Percentiles rank a stretch among this genome's conserved stretches.
phyloP scores from a whole-genome alignment of 2,888 invertebrate species.

The Biston betularia region DNA sequence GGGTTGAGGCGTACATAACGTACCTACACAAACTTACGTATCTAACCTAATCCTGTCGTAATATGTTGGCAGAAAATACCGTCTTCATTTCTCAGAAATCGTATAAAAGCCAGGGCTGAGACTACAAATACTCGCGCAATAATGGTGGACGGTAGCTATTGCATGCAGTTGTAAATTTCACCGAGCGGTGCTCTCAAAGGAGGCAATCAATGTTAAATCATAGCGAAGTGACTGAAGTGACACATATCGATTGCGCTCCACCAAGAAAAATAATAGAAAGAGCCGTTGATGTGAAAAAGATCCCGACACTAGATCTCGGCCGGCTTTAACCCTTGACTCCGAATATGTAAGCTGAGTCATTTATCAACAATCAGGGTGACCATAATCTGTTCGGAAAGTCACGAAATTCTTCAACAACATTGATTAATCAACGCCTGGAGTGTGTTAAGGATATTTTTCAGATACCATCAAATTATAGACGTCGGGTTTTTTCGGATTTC shows the following conservation, averaged over 20 bases:
- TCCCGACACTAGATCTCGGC: conserved; percentile 75
- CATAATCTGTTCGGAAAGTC: conserved; percentile 54
- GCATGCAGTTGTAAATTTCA: conserved; percentile 74
- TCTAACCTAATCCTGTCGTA: conserved; percentile 63
- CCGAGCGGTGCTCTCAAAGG: conserved; percentile 69
- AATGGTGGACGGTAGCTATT: conserved; percentile 68
- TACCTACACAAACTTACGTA: conserved; percentile 29
- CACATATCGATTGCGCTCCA: conserved; percentile 64
- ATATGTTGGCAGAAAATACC: conserved; percentile 61
- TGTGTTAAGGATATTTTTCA: conserved; percentile 41
- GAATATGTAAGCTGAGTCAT: conserved; percentile 78
- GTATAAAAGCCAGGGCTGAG: conserved; percentile 48
- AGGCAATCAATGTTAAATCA: conserved; percentile 80
- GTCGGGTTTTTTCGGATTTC: conserved; percentile 34
- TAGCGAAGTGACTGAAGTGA: conserved; percentile 71
- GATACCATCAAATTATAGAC: conserved; percentile 29
- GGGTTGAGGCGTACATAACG: not conserved
- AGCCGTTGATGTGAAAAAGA: conserved; percentile 69
- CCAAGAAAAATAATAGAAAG: conserved; percentile 61
- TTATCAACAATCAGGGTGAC: conserved; percentile 76
- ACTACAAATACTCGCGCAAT: conserved; percentile 59
- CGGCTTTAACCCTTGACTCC: conserved; percentile 78
- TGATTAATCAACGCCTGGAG: conserved; percentile 36
- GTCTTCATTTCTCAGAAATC: conserved; percentile 62
- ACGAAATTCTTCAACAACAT: conserved; percentile 35